Evolutionary conservation across 2,888 invertebrate genomes (phyloP).

Genomic region (Lasiommata megera): DNA sequence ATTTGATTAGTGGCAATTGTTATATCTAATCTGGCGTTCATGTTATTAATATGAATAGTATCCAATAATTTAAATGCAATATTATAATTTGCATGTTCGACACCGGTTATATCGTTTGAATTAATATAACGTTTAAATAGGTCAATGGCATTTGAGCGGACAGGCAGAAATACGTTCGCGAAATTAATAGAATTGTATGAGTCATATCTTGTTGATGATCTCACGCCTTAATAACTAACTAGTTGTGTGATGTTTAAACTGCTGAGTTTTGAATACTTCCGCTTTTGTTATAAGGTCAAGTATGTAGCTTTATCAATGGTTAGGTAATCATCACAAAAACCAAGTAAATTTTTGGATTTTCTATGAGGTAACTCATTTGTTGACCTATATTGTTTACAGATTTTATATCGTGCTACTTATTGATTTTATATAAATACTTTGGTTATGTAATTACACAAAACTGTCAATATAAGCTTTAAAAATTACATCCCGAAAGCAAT

Average conservation of each 20-base stretch:
- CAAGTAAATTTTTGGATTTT: too few relatives aligned
- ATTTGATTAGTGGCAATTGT: slow-evolving; percentile 11
- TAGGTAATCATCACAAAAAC: neutral
- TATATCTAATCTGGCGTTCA: slow-evolving; percentile 11
- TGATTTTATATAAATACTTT: too few relatives aligned
- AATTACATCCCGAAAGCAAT: too few relatives aligned
- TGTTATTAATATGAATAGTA: slow-evolving; percentile 38
- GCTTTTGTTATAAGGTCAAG: slow-evolving; percentile 18
- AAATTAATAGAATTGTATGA: slow-evolving; percentile 58
- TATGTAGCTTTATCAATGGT: too few relatives aligned
- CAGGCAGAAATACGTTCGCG: slow-evolving; percentile 47
- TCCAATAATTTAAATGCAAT: slow-evolving; percentile 2
- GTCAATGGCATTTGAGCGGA: slow-evolving; percentile 60
- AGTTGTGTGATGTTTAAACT: slow-evolving; percentile 22
- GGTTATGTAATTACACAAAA: too few relatives aligned
- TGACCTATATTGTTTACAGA: too few relatives aligned
- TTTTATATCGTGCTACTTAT: too few relatives aligned
- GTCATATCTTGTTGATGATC: slow-evolving; percentile 47
- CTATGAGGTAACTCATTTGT: too few relatives aligned
- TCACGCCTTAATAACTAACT: slow-evolving; percentile 24
- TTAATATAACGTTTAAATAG: slow-evolving; percentile 45
- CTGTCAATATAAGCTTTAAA: too few relatives aligned
- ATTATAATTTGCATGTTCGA: slow-evolving; percentile 19
- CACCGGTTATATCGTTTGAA: slow-evolving; percentile 30
- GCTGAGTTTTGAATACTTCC: slow-evolving; percentile 23